phyloP scores from a whole-genome alignment of 1,140 invertebrate species.

The Diploscapter pachys region DNA sequence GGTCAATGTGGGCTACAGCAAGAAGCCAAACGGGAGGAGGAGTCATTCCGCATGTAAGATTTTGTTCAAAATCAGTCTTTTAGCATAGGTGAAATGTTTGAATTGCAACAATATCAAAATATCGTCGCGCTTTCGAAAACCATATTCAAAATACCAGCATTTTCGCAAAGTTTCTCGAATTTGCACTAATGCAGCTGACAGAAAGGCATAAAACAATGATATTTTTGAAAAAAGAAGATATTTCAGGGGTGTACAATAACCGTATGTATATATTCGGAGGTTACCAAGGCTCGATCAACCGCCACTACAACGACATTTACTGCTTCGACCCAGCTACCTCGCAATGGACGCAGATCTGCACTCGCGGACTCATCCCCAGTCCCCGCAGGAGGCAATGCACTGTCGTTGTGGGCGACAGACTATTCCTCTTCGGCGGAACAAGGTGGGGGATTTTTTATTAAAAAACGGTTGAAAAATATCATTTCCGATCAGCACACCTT shows the following conservation, averaged over 20 bases:
- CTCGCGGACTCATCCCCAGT: constrained; percentile 62
- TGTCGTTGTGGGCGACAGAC: constrained; percentile 69
- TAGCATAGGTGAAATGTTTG: not conserved
- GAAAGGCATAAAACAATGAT: no score
- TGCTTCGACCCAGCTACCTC: constrained; percentile 65
- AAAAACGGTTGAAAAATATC: constrained; percentile 8
- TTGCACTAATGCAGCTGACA: no score
- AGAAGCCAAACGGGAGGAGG: constrained; percentile 71
- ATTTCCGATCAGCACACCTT: not conserved
- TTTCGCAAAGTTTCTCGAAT: no score
- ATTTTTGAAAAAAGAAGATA: no score
- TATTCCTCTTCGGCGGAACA: constrained; percentile 81
- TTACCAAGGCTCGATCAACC: constrained; percentile 72
- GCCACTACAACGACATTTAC: constrained; percentile 78
- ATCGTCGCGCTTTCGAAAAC: no score
- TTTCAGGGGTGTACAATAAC: constrained; percentile 72
- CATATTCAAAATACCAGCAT: no score
- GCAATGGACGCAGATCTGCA: constrained; percentile 45
- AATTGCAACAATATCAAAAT: no score
- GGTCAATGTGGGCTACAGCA: constrained; percentile 62
- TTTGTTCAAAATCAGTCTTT: constrained; percentile 48
- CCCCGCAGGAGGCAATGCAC: constrained; percentile 75
- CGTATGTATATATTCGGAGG: constrained; percentile 82
- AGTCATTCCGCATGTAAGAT: constrained; percentile 80
- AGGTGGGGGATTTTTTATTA: constrained; percentile 60